Percentiles rank a stretch among this genome's conserved stretches.
These are phyloP conservation scores for Drosophila nr. perissopoda DNA, from an alignment of 2,888 invertebrate species.

Conservation along the genomic window DNA sequence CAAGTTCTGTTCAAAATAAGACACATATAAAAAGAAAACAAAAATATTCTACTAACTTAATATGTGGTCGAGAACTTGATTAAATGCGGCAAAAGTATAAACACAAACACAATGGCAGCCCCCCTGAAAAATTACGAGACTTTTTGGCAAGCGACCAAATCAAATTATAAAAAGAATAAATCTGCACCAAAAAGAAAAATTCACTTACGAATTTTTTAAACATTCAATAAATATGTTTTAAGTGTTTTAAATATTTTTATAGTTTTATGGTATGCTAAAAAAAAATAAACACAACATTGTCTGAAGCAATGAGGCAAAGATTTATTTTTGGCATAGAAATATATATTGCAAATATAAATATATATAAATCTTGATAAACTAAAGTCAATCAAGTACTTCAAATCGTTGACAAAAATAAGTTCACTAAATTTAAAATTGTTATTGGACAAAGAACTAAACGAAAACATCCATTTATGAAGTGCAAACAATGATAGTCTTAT, in stretches of 20 bases:
- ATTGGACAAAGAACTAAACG: not conserved
- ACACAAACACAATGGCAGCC: constrained; percentile 33
- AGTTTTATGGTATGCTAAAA: constrained; percentile 2
- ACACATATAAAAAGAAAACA: constrained; percentile 33
- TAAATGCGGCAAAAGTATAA: constrained; percentile 56
- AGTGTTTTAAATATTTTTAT: constrained; percentile 6
- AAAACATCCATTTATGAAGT: not conserved
- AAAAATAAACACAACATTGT: not conserved
- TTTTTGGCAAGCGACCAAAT: constrained; percentile 73
- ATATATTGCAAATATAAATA: not conserved
- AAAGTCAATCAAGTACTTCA: not conserved
- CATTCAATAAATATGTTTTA: constrained; percentile 12
- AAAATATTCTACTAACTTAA: constrained; percentile 8
- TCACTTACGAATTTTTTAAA: constrained; percentile 8
- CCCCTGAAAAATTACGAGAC: constrained; percentile 49
- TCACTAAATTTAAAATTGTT: not conserved
- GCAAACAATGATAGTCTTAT: too few species aligned
- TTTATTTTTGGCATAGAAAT: not conserved
- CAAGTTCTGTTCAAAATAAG: constrained; percentile 45
- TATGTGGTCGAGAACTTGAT: constrained; percentile 56
- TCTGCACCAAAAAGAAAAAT: constrained; percentile 8
- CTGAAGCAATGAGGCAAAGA: not conserved
- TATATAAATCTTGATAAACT: not conserved
- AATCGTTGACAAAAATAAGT: not conserved
- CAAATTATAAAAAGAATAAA: constrained; percentile 58